A percentile compares a stretch with the other conserved stretches of the same genome.
Conservation (phyloP, 2,888 invertebrate genomes). For the Tanytarsus gracilentus region DNA sequence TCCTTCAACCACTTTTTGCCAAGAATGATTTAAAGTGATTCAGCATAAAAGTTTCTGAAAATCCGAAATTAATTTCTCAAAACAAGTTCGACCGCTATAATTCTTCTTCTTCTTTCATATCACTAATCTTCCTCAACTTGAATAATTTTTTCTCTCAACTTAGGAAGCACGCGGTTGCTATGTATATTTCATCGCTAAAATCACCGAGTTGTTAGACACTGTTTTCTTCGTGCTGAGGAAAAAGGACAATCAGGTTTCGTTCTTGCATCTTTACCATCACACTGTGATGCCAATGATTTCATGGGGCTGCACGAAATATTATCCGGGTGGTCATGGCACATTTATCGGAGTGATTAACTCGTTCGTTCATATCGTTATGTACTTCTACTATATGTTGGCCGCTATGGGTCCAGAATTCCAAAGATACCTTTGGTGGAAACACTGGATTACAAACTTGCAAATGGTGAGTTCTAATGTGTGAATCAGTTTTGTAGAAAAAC, state of each 20-base stretch:
- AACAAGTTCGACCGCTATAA: no score
- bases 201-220: conserved; percentile 82
- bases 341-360: conserved; percentile 79
- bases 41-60: no score
- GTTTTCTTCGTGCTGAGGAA: conserved; percentile 89
- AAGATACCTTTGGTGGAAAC: conserved; percentile 89
- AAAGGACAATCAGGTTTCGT: conserved; percentile 80
- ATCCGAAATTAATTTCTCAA: no score
- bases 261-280: conserved; percentile 88
- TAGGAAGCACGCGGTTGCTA: conserved; percentile 66
- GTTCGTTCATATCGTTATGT: conserved; percentile 93
- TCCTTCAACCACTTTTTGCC: no score
- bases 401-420: conserved; percentile 81
- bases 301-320: conserved; percentile 87
- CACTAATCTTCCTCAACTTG: conserved; percentile 11
- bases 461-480: conserved; percentile 58
- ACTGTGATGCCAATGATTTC: conserved; percentile 90
- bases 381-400: conserved; percentile 81
- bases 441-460: conserved; percentile 81
- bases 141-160: conserved; percentile 32
- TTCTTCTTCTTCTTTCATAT: neutral
- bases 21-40: no score
- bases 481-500: no score
- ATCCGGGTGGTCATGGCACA: conserved; percentile 80
- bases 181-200: conserved; percentile 80